Percentiles rank a stretch among this genome's conserved stretches.
These are phyloP conservation scores for Drosophila pruinosa DNA, from an alignment of 1,140 invertebrate genomes.

Conservation along the genomic window DNA sequence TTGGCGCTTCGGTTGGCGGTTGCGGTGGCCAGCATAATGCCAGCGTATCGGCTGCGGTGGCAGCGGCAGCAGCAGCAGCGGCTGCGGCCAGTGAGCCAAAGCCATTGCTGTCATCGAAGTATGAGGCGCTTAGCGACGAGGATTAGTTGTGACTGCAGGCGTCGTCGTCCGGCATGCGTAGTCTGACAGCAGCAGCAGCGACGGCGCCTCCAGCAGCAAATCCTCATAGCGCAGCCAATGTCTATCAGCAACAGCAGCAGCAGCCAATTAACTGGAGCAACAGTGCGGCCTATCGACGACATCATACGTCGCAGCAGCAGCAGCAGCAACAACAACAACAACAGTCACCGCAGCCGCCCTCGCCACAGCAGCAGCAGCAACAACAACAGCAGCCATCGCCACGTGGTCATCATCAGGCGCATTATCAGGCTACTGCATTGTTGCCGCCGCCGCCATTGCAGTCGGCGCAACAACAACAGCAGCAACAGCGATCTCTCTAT, in stretches of 20 bases:
- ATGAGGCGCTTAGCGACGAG: conserved; percentile 94
- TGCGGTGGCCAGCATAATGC: conserved; percentile 56
- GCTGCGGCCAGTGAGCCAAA: conserved; percentile 86
- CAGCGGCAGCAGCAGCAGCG: conserved; percentile 75
- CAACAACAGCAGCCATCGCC: conserved; percentile 28
- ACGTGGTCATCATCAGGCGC: conserved; percentile 35
- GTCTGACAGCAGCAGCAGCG: conserved; percentile 56
- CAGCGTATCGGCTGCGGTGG: conserved; percentile 63
- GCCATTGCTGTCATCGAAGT: conserved; percentile 91
- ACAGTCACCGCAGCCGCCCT: conserved; percentile 8
- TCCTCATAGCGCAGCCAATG: conserved; percentile 33
- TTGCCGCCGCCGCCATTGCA: conserved; percentile 52
- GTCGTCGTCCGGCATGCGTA: conserved; percentile 65
- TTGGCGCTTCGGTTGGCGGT: conserved; percentile 55
- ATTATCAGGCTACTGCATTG: conserved; percentile 38
- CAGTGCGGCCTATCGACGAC: conserved; percentile 42
- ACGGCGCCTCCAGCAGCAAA: conserved; percentile 59
- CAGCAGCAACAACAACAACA: conserved; percentile 2
- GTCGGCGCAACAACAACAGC: conserved; percentile 23
- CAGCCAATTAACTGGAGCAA: conserved; percentile 31
- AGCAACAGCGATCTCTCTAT: conserved; percentile 33
- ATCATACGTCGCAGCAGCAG: conserved; percentile 14
- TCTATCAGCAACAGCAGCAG: conserved; percentile 23
- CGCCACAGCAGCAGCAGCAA: conserved; percentile 19
- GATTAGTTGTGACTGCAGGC: conserved; percentile 86